These are phyloP conservation scores for Actinia tenebrosa DNA, from an alignment of 64 coral and sea anemone genomes.

Conservation along the genomic window DNA sequence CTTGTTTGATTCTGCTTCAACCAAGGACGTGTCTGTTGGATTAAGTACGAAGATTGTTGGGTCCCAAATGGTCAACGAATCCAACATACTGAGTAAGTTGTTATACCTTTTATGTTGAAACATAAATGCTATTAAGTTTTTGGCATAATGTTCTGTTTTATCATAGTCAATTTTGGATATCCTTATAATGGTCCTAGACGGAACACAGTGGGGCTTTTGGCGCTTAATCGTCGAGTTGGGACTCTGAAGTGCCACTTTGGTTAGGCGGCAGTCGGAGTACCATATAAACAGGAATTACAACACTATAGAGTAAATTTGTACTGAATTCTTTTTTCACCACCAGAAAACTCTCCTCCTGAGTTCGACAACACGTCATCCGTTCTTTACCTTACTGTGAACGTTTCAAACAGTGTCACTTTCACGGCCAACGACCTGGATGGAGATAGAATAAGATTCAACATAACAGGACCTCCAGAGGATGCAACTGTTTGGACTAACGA, in stretches of 20 bases:
- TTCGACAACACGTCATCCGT: not conserved
- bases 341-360: not conserved
- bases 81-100: conserved; percentile 25
- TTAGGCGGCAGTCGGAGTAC: too few relatives aligned
- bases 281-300: too few relatives aligned
- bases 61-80: conserved; percentile 31
- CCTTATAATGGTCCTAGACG: not conserved
- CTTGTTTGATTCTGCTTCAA: conserved; percentile 43
- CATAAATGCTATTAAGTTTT: not conserved
- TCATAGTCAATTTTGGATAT: not conserved
- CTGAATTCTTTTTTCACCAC: not conserved
- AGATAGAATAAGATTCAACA: not conserved
- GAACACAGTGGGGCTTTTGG: too few relatives aligned
- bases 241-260: too few relatives aligned
- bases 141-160: too few relatives aligned
- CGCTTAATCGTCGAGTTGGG: too few relatives aligned
- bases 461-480: not conserved
- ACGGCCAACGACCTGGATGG: not conserved
- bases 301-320: too few relatives aligned
- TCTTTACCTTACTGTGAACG: not conserved
- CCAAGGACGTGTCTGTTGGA: conserved; percentile 36
- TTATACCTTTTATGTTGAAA: too few relatives aligned
- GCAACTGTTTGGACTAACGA: not conserved
- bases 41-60: conserved; percentile 24
- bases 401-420: not conserved